Base-by-base conservation (phyloP, 2,888 invertebrate genomes). In the Tiphia femorata region DNA sequence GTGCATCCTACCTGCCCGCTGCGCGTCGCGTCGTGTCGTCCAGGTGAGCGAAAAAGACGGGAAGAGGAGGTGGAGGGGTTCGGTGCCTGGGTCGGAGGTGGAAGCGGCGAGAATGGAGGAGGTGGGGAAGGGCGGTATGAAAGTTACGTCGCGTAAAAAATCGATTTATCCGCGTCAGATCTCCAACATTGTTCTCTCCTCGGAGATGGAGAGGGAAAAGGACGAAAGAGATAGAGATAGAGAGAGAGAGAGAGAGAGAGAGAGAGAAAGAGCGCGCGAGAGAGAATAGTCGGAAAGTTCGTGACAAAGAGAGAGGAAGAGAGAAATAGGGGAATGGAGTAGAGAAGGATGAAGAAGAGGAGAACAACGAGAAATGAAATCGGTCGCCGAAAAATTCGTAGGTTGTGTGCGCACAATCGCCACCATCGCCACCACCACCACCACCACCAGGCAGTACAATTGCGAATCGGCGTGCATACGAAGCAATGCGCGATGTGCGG, bases 151-250 rank as follows among this genome's bases (percentile, higher is more conserved):
- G 75, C 72, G 75, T 77, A 80, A 79, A 79, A n/a, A 80, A 79
- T 80, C 71, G 72, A 76, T 78, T 78, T 81, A 82, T 81, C 82
- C 76, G 80, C 71, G 80, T 76, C 75, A 74, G 77, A 82, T 81
- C 81, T 82, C 72, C 50, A 59, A 76, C 76, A 81, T 81, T 82
- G 82, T 82, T 82, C 78, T 74, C 70, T 48, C 51, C 35, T 40
- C 46, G 35, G 27, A n/a, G n/a, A 33, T 38, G 44, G 51, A 38
- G 48, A 6, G 27, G n/a, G 37, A 52, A 38, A 20, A 20, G 42
- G 19, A 10, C 49, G 41, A n/a, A 35, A 30, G 7, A n/a, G 35
- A n/a, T 14, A 2, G 8, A 27, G 38, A 19, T 29, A 20, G 25
- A 14, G 46, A 20, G n/a, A 29, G 20, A 41, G 52, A 29, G 41